Base-by-base conservation (phyloP, 2,113 vertebrate genomes). In the Gymnobelideus leadbeateri region DNA sequence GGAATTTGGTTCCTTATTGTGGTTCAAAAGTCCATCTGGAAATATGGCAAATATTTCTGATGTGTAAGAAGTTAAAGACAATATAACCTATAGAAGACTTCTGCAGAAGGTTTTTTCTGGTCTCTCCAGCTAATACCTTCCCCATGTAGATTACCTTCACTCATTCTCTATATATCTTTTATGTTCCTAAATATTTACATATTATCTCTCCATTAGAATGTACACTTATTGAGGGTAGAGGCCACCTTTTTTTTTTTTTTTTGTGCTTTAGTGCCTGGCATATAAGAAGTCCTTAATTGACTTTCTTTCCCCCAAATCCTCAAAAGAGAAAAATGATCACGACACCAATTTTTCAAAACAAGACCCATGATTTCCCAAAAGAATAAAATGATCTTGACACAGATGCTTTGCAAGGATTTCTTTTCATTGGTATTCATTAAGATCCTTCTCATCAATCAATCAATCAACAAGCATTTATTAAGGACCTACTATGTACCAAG, bases 71-170 rank as follows among this genome's bases (percentile, higher is more conserved):
- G 96, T 94, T 95, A 97, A 96, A 92, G 92, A 92, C 92, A 91
- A 47, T 50, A 89, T 49, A 55, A 93, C 90, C 91, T 89, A 89
- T 90, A 96, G 94, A 54, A 97, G 91, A 91, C 95, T 91, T 96
- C 91, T 9, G 94, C 93, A 98, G 96, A 97, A 96, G 97, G 92
- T 90, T 89, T 92, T 96, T 96, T 96, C 94, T 97, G 94, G 91
- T 94, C 95, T 91, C 92, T 95, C 94, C 93, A 93, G 93, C 68
- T 68, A 68, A 43, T 84, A 84, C 7, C 6, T 84, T 84, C n/a
- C 16, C 19, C 16, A 8, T 77, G 43, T 43, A n/a, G n/a, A 77
- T 77, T 77, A 77, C 1, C 68, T 77, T 77, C n/a, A 77, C 5
- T 16, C n/a, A 43, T 19, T 77, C 68, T 43, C 16, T 21, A 19